Base-by-base conservation (phyloP, 2,888 invertebrate species). In the Epistrophella euchroma region DNA sequence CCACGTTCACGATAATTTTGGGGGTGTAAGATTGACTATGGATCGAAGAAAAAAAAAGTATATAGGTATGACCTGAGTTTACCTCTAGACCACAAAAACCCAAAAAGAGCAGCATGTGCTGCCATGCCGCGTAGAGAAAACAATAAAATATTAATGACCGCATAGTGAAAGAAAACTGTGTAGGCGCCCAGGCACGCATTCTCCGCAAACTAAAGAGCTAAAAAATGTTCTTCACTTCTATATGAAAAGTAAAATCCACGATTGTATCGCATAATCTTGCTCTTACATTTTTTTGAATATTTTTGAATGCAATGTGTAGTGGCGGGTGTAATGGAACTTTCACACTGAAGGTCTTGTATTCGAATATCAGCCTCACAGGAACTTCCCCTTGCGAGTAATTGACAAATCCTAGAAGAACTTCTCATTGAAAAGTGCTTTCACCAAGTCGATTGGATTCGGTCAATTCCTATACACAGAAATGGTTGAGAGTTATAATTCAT, bases 1-100 rank as follows among this genome's bases (percentile, higher is more conserved):
- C 58, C 73, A 68, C 58, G 56, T 73, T 66, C 56, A 37, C 62
- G 64, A 15, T 15, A 64, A 7, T 15, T 15, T 43, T 15, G 43
- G 43, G 40, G 43, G 43, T 43, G 43, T 7, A 43, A 43, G 43
- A 43, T n/a, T 43, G 15, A 15, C n/a, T n/a, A n/a, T n/a, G 43
- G 7, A 43, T 43, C n/a, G 43, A 25, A 11, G 2, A 19, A 47
- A 47, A 4, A 47, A 19, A 47, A 19, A 9, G 11, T 11, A 47
- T 2, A n/a, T 45, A 45, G n/a, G n/a, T 10, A 19, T 6, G 19
- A 50, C 22, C 22, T 22, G 19, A 50, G 13, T 50, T 13, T 40
- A 25, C 52, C 25, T 22, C 22, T 15, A 50, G 25, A 28, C 25
- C n/a, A 28, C 15, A 13, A 52, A 15, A 55, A 25, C 25, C 50